Evolutionary conservation across 2,797 vertebrate genomes (phyloP), one percentile per base, ranked within the genome.

Genomic region (Hippoglossus hippoglossus): DNA sequence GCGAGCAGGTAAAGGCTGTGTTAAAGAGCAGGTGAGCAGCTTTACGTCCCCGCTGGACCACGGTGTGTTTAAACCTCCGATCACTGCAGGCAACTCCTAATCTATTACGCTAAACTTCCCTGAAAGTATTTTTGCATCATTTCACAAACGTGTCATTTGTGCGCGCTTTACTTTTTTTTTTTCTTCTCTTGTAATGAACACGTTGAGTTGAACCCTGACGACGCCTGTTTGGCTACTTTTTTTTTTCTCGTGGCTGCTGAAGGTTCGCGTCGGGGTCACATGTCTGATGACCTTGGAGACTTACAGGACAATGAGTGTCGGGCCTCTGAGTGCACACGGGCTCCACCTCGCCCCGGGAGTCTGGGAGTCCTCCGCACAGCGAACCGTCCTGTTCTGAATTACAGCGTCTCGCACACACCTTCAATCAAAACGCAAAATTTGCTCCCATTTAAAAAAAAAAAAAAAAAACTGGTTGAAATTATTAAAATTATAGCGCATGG

Each of bases 121-220:
- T 66, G 46, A 74, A 78, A 49, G 72, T 80, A 82, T 88, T 89
- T 89, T 85, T 82, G 74, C 81, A 84, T 84, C 64, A 72, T 54
- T 85, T 78, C 71, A 68, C 81, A 77, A 86, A 79, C 83, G 70
- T 83, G 76, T 86, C 79, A 87, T 87, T 89, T 89, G 81, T 87
- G 81, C 85, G 53, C 70, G 22, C 64, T 16, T 52, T 62, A 41
- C 49, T 63, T 84, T 67, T 80, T 55, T 62, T 84, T 81, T 55
- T 62, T 81, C 67, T 79, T 52, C 63, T 85, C 82, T 81, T 80
- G 67, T 80, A 79, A 83, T 84, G 67, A 86, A 86, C 76, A 73
- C 15, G n/a, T 64, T 41, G 62, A 61, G 47, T 71, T 70, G 46
- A 44, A 71, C 58, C 65, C 61, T 44, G 71, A 67, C 65, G 28